Evolutionary conservation across 2,888 invertebrate genomes (phyloP).

Genomic region (Scrobipalpa costella): DNA sequence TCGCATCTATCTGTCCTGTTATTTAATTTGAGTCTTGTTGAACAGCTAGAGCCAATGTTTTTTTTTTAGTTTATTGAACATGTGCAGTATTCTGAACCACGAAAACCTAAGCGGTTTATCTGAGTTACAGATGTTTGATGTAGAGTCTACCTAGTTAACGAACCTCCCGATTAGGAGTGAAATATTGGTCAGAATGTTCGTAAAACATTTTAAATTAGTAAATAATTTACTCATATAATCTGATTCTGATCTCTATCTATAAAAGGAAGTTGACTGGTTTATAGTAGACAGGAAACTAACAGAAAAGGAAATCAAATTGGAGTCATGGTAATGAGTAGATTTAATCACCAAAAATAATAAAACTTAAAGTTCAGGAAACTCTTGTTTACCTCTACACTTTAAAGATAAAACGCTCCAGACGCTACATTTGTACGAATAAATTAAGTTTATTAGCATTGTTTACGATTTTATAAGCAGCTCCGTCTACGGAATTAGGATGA

Average conservation of each 20-base stretch:
- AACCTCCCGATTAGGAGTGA: background rate
- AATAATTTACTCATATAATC: background rate
- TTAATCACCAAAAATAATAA: background rate
- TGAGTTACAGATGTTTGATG: too few relatives aligned
- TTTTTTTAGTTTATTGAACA: too few relatives aligned
- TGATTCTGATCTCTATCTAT: background rate
- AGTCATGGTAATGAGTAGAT: background rate
- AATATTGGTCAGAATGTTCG: background rate
- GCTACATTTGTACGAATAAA: background rate
- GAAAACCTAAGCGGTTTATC: too few relatives aligned
- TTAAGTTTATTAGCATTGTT: background rate
- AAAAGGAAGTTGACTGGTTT: background rate
- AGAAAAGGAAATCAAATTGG: background rate
- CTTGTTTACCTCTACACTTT: background rate
- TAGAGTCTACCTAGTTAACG: too few relatives aligned
- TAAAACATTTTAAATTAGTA: background rate
- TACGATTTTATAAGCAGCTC: slow-evolving; percentile 7
- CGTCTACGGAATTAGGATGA: slow-evolving; percentile 19
- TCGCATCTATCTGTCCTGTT: background rate
- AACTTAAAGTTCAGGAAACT: background rate
- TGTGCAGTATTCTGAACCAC: too few relatives aligned
- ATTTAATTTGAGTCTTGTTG: background rate
- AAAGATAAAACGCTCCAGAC: background rate
- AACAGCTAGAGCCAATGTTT: too few relatives aligned
- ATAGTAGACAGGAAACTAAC: slow-evolving; percentile 7